phyloP scores from a whole-genome alignment of 2,113 vertebrate species.

The Embiotoca jacksoni region DNA sequence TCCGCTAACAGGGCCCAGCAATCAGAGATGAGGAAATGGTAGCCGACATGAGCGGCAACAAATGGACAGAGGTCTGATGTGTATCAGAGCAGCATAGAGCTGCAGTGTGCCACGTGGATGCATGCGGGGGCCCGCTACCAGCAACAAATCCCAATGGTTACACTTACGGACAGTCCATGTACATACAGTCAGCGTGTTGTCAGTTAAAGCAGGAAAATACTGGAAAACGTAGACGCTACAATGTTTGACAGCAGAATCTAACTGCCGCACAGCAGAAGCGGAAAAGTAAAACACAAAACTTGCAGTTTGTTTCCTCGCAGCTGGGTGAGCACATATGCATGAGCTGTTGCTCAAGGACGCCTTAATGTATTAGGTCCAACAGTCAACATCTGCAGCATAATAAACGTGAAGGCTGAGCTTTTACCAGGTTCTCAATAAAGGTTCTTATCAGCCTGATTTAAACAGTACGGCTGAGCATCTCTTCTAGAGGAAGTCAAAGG shows the following conservation, averaged over 20 bases:
- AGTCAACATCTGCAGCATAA: conserved; percentile 41
- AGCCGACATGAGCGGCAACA: conserved; percentile 22
- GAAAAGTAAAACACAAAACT: conserved; percentile 33
- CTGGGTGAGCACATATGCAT: conserved; percentile 38
- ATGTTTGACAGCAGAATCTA: conserved; percentile 37
- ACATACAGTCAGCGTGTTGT: conserved; percentile 18
- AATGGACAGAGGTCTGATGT: conserved; percentile 70
- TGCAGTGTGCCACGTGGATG: conserved; percentile 18
- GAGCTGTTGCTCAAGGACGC: conserved; percentile 30
- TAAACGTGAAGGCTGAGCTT: conserved; percentile 34
- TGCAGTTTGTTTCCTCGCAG: conserved; percentile 42
- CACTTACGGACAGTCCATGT: conserved; percentile 16
- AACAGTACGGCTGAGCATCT: conserved; percentile 16
- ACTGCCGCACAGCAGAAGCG: conserved; percentile 26
- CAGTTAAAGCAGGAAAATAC: conserved; percentile 30
- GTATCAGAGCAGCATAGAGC: conserved; percentile 59
- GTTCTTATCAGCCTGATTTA: conserved; percentile 23
- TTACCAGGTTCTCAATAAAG: conserved; percentile 33
- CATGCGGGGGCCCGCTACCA: conserved; percentile 21
- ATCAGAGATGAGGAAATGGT: conserved; percentile 60
- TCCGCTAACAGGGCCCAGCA: conserved; percentile 50
- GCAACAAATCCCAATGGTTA: conserved; percentile 35
- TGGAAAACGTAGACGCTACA: not conserved
- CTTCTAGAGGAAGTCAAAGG: conserved; percentile 5
- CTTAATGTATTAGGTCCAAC: conserved; percentile 46